These are phyloP conservation scores for Xyrauchen texanus DNA, from an alignment of 2,113 vertebrate species.

Conservation along the genomic window DNA sequence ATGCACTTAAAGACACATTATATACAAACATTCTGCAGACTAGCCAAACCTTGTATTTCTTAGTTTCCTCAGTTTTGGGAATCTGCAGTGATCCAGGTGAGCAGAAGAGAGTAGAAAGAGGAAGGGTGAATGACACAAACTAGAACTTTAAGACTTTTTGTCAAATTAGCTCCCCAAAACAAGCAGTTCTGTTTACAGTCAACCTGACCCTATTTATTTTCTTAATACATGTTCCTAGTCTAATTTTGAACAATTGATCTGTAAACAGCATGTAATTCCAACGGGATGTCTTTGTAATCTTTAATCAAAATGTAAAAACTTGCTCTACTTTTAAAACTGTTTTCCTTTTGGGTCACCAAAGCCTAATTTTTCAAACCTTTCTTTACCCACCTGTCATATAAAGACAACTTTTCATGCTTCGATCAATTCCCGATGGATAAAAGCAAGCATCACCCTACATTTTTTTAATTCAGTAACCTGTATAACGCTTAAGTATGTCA, in stretches of 20 bases:
- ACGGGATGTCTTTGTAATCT: no score
- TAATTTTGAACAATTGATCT: not conserved
- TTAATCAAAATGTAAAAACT: no score
- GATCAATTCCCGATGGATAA: no score
- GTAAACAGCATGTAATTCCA: no score
- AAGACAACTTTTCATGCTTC: no score
- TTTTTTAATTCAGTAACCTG: no score
- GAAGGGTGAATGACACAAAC: conserved; percentile 22
- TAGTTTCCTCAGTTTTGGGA: conserved; percentile 91
- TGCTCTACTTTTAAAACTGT: no score
- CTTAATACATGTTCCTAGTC: not conserved
- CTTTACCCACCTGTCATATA: no score
- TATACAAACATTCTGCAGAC: not conserved
- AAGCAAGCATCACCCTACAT: no score
- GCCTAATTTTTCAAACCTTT: no score
- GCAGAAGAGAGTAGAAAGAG: conserved; percentile 66
- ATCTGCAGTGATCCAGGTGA: conserved; percentile 73
- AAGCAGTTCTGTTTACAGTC: not conserved
- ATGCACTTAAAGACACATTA: conserved; percentile 18
- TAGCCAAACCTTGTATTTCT: conserved; percentile 86
- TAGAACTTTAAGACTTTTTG: not conserved
- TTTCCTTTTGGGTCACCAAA: no score
- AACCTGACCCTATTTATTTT: not conserved
- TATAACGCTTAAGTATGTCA: no score
- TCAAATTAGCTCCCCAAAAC: conserved; percentile 9